Percentiles rank a stretch among this genome's conserved stretches.
Conservation (phyloP, 1,140 invertebrate species). For the Penaeus vannamei region DNA sequence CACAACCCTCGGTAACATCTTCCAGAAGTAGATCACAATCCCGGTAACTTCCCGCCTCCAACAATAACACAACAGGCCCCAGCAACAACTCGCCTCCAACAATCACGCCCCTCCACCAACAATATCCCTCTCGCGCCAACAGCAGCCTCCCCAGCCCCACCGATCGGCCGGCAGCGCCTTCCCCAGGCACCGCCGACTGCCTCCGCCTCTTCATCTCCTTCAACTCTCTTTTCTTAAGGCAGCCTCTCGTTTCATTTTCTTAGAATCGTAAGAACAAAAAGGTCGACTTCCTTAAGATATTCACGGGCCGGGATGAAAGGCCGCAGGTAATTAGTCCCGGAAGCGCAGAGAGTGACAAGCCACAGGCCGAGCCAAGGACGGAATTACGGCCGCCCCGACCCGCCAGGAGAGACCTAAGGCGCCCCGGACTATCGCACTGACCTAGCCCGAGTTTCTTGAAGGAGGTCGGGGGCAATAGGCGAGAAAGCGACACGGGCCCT, state of each 20-base stretch:
- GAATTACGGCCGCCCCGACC: not conserved
- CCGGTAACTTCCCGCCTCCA: too few species aligned
- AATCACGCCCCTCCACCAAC: not conserved
- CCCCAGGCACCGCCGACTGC: not conserved
- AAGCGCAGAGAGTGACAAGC: slow-evolving; percentile 47
- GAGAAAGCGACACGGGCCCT: slow-evolving; percentile 46
- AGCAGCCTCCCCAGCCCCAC: not conserved
- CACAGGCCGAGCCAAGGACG: slow-evolving; percentile 44
- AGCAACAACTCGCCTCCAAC: not conserved
- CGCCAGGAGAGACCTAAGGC: slow-evolving; percentile 30
- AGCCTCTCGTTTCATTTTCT: slow-evolving; percentile 64
- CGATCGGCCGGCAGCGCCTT: not conserved
- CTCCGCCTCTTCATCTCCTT: slow-evolving; percentile 15
- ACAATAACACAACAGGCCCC: not conserved
- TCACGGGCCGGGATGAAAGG: slow-evolving; percentile 64
- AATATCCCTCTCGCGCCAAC: not conserved
- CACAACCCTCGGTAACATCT: too few species aligned
- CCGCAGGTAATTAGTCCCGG: slow-evolving; percentile 62
- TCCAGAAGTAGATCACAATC: too few species aligned
- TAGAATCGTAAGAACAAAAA: slow-evolving; percentile 65
- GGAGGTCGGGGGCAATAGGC: slow-evolving; percentile 52
- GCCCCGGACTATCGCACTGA: slow-evolving; percentile 50
- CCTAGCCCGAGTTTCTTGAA: slow-evolving; percentile 43
- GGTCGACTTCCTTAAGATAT: slow-evolving; percentile 65
- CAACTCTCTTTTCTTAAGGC: slow-evolving; percentile 47